These are phyloP conservation scores for Acronicta leporina DNA, from an alignment of 2,888 invertebrate genomes.

Conservation along the genomic window DNA sequence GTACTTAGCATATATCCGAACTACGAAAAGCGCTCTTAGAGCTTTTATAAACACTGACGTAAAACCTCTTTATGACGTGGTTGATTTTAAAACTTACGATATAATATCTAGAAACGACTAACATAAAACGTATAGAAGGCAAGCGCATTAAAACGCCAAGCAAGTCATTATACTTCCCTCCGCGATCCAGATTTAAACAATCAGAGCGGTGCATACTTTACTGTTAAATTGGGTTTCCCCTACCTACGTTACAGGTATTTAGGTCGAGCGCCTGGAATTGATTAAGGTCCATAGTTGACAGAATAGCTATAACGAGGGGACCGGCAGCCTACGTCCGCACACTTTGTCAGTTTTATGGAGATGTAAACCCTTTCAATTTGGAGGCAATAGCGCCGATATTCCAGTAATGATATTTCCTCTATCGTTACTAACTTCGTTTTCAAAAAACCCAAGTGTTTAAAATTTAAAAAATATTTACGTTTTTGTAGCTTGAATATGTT, in stretches of 20 bases:
- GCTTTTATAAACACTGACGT: slow-evolving; percentile 19
- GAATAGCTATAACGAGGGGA: slow-evolving; percentile 33
- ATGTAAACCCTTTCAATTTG: slow-evolving; percentile 33
- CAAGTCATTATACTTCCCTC: slow-evolving; percentile 45
- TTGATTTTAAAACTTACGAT: slow-evolving; percentile 32
- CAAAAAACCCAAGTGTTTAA: slow-evolving; percentile 6
- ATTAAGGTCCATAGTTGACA: slow-evolving; percentile 51
- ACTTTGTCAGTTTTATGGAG: slow-evolving; percentile 29
- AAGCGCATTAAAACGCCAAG: slow-evolving; percentile 35
- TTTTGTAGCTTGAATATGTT: slow-evolving; percentile 13
- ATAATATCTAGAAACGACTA: slow-evolving; percentile 28
- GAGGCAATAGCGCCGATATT: slow-evolving; percentile 2
- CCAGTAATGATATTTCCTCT: slow-evolving; percentile 8
- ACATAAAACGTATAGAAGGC: slow-evolving; percentile 34
- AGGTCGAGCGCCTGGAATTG: slow-evolving; percentile 43
- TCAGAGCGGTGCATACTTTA: slow-evolving; percentile 28
- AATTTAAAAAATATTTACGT: slow-evolving; percentile 15
- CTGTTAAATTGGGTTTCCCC: slow-evolving; percentile 36
- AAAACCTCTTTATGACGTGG: slow-evolving; percentile 23
- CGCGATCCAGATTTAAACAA: slow-evolving; percentile 36
- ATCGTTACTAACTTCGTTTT: slow-evolving; percentile 8
- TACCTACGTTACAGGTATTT: slow-evolving; percentile 30
- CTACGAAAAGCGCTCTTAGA: background rate
- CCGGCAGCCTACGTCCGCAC: slow-evolving; percentile 16
- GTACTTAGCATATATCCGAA: too few relatives aligned